Conservation (phyloP, 1,140 invertebrate species). For the Lysiphlebus fabarum region DNA sequence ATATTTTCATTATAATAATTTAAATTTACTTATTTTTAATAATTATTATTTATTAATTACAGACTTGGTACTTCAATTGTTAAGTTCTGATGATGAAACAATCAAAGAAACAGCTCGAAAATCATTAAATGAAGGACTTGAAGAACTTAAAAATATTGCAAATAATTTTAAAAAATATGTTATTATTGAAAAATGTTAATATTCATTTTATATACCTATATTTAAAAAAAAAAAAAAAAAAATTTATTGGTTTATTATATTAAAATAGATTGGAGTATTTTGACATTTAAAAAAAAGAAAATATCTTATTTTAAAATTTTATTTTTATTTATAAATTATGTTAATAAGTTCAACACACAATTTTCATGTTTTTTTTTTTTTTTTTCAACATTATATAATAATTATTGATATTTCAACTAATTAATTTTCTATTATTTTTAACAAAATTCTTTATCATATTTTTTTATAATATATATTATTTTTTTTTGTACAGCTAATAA, state of each 20-base stretch:
- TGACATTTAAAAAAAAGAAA: no score
- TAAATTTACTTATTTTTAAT: no score
- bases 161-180: slow-evolving; percentile 14
- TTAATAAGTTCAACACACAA: no score
- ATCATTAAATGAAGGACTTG: slow-evolving; percentile 5
- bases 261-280: no score
- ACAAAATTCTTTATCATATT: slow-evolving; percentile 42
- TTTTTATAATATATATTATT: slow-evolving; percentile 60
- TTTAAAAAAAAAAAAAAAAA: no score
- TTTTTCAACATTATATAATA: not conserved
- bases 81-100: slow-evolving; percentile 2
- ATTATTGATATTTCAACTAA: not conserved
- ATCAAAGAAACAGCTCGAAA: slow-evolving; percentile 1
- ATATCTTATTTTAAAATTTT: no score
- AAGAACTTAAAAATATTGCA: slow-evolving; percentile 13
- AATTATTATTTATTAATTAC: slow-evolving; percentile 3
- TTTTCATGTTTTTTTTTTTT: not conserved
- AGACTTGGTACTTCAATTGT: slow-evolving; percentile 17
- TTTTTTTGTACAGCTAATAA: slow-evolving; percentile 65
- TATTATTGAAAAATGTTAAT: slow-evolving; percentile 4
- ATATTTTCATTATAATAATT: no score
- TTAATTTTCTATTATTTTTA: slow-evolving; percentile 24
- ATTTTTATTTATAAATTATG: no score
- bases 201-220: no score
- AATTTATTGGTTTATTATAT: no score